Evolutionary conservation across 2,797 vertebrate genomes (phyloP).

Genomic region (Dicrostonyx torquatus): DNA sequence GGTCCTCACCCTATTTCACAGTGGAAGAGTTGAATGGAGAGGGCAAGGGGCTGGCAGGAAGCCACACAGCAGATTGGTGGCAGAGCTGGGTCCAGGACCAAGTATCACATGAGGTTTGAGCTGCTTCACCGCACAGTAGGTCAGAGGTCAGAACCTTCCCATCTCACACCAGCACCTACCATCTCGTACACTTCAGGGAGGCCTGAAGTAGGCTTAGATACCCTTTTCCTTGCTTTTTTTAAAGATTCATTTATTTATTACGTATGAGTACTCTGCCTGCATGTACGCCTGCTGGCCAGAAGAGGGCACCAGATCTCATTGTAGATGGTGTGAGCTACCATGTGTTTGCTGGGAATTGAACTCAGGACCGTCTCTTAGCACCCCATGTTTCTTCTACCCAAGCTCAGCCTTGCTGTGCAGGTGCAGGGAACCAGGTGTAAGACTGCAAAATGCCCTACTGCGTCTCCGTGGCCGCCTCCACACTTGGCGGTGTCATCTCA

Average conservation of each 20-base stretch:
- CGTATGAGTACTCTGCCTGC: background rate
- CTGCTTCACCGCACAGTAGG: background rate
- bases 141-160: background rate
- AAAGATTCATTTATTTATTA: background rate
- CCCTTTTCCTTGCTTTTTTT: background rate
- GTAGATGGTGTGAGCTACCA: background rate
- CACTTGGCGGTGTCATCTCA: background rate
- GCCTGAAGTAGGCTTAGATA: background rate
- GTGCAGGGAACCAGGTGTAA: too few relatives aligned
- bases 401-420: background rate
- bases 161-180: too few relatives aligned
- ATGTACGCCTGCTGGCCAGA: background rate
- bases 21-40: background rate
- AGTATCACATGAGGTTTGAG: background rate
- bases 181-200: background rate
- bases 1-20: background rate
- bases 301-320: background rate
- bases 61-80: background rate
- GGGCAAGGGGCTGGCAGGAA: background rate
- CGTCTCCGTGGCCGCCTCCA: accelerated
- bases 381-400: background rate
- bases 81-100: background rate
- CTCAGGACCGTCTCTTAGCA: background rate
- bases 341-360: background rate
- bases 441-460: background rate